Conservation (phyloP, 2,888 invertebrate species). For the Podabrus alpinus region DNA sequence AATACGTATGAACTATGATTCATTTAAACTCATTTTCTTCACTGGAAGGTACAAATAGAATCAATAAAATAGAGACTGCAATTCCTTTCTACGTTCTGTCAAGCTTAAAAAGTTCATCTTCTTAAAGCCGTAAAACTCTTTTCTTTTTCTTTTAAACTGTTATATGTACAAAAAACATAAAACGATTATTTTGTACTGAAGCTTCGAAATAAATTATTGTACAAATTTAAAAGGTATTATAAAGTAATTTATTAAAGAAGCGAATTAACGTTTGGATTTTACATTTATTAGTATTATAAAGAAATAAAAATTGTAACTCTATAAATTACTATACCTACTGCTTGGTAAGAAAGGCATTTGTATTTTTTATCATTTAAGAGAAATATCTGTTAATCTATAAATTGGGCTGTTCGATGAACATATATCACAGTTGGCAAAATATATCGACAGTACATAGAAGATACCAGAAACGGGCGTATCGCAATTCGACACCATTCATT, state of each 20-base stretch:
- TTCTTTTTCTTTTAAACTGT: not conserved
- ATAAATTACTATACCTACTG: not conserved
- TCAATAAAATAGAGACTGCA: constrained; percentile 26
- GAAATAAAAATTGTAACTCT: not conserved
- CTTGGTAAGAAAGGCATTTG: not conserved
- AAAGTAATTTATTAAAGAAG: not conserved
- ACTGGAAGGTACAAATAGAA: constrained; percentile 28
- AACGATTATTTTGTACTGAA: not conserved
- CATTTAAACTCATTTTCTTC: constrained; percentile 22
- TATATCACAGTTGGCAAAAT: constrained; percentile 48
- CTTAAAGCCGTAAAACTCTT: not conserved
- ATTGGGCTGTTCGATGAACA: constrained; percentile 51
- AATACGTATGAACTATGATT: constrained; percentile 4
- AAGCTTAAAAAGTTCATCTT: constrained; percentile 11
- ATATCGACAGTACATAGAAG: constrained; percentile 35
- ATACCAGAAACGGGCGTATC: constrained; percentile 35
- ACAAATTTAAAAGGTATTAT: not conserved
- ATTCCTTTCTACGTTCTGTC: constrained; percentile 19
- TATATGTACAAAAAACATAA: not conserved
- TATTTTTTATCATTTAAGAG: constrained; percentile 4
- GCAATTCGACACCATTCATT: constrained; percentile 33
- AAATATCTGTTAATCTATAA: constrained; percentile 43
- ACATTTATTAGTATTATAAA: not conserved
- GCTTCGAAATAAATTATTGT: not conserved
- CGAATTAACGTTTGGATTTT: not conserved